Conservation (phyloP, 2,113 vertebrate species). For the Pseudorectes ferrugineus region DNA sequence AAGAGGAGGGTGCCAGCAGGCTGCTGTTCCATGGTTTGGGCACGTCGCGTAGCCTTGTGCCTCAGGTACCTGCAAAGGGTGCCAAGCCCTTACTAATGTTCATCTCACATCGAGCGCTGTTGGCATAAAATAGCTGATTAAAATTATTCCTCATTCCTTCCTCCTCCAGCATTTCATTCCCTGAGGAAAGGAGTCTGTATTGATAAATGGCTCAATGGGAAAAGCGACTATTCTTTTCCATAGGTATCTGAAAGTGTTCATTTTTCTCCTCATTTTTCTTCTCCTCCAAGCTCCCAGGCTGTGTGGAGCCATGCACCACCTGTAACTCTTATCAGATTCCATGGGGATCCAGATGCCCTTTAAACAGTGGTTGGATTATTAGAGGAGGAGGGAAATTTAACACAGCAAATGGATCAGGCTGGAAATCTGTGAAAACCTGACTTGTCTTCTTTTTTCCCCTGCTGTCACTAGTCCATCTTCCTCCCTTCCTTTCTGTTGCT, state of each 20-base stretch:
- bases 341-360: neutral
- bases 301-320: neutral
- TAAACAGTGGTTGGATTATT: neutral
- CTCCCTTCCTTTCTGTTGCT: neutral
- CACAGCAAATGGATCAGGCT: neutral
- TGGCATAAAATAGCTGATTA: neutral
- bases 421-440: neutral
- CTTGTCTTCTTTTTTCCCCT: neutral
- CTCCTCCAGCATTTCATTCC: neutral
- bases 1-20: neutral
- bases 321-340: neutral
- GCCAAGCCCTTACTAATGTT: neutral
- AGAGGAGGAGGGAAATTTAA: neutral
- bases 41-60: neutral
- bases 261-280: neutral
- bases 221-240: neutral
- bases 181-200: neutral
- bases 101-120: neutral
- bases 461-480: neutral
- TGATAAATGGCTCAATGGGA: neutral
- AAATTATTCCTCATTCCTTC: neutral
- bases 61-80: neutral
- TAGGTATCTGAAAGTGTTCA: neutral
- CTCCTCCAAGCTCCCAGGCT: neutral
- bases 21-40: neutral